Evolutionary conservation across 2,797 vertebrate genomes (phyloP), one percentile per base, ranked within the genome.

Genomic region (Poecilia wingei): DNA sequence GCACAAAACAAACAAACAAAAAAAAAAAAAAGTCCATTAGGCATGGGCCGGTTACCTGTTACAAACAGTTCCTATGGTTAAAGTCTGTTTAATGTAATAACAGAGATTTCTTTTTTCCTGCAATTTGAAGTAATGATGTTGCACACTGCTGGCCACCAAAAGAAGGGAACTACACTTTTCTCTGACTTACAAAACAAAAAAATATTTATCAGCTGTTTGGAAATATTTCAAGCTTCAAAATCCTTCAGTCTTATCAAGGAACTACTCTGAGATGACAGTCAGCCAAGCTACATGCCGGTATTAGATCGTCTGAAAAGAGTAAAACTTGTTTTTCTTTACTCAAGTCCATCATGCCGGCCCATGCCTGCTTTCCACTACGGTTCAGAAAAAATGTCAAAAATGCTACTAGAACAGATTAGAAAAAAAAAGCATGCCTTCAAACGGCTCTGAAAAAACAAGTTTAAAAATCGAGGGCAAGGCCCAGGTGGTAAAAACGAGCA

Each of bases 341-440:
- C 8, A 25, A 41, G 9, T 9, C 36, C 12, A 28, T 46, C 41
- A 28, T 28, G 46, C 68, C 25, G 41, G 68, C 43, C 68, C 68
- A 70, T 70, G 68, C 68, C 68, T 69, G 14, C 39, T 43, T 69
- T 83, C 94, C 92, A 93, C 94, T 93, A 92, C 92, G 94, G 95
- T 95, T 95, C 94, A 95, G 94, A 95, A 95, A 94, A 96, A 94
- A 45, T 93, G 93, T 93, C 79, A 83, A 49, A 94, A 87, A 78
- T 74, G 43, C 78, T 82, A 85, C 80, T 47, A 75, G 18, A 69
- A 79, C 61, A 70, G 76, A 83, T 79, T 28, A 51, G 49, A 22
- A 86, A 85, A 89, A 78, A 61, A 88, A 92, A 86, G 66, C n/a
- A 73, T 84, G 88, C 90, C 91, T 86, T 88, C 75, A 91, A 79